Evolutionary conservation across 2,888 invertebrate species (phyloP).

Genomic region (Callimorpha dominula): DNA sequence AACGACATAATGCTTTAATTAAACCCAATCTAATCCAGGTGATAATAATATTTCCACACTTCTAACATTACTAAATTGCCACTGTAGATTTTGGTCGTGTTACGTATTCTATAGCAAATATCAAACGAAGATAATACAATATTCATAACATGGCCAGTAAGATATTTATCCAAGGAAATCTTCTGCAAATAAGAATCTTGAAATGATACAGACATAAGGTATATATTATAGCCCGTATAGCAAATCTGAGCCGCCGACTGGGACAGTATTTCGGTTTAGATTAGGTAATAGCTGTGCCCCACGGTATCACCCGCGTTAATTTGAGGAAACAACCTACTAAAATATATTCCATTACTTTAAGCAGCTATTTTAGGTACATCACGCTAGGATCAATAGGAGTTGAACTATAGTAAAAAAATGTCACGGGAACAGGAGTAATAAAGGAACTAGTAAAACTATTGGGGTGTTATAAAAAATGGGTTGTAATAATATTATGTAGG

Average conservation of each 20-base stretch:
- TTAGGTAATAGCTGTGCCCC: too few species aligned
- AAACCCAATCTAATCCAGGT: conserved; percentile 4
- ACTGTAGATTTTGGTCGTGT: background rate
- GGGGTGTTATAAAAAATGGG: too few species aligned
- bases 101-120: background rate
- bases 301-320: too few species aligned
- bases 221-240: background rate
- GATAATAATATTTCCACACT: background rate
- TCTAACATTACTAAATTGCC: background rate
- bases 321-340: too few species aligned
- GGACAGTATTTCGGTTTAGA: background rate
- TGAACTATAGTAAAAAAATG: too few species aligned
- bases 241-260: background rate
- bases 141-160: background rate
- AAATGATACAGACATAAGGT: too few species aligned
- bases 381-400: too few species aligned
- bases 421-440: too few species aligned
- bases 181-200: background rate
- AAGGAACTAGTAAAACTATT: too few species aligned
- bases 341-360: too few species aligned
- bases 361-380: too few species aligned
- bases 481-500: too few species aligned
- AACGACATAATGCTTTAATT: background rate
- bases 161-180: background rate
- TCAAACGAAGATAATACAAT: background rate